phyloP scores from a whole-genome alignment of 2,113 vertebrate species.

The Dinomys branickii region DNA sequence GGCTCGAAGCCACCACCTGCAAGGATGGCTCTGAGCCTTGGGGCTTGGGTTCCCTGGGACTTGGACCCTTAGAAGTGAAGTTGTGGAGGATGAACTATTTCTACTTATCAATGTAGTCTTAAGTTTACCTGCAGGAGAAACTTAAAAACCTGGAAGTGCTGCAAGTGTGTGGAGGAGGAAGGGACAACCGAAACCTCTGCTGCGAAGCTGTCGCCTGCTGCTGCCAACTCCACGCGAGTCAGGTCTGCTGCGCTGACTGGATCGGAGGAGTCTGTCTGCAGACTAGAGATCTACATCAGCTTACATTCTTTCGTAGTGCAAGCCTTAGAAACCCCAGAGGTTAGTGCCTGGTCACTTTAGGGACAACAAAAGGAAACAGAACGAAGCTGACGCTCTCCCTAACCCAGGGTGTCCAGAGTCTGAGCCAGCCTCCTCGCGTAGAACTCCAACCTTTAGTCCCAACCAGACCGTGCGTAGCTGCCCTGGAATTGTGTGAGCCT shows the following conservation, averaged over 20 bases:
- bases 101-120: slow-evolving; percentile 71
- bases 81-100: slow-evolving; percentile 79
- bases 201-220: slow-evolving; percentile 83
- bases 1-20: slow-evolving; percentile 72
- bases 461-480: slow-evolving; percentile 81
- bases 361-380: slow-evolving; percentile 68
- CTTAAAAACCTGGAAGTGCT: slow-evolving; percentile 78
- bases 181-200: slow-evolving; percentile 69
- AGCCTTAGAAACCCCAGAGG: slow-evolving; percentile 88
- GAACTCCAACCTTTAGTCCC: slow-evolving; percentile 76
- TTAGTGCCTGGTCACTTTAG: slow-evolving; percentile 85
- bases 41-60: slow-evolving; percentile 84
- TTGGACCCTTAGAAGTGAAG: slow-evolving; percentile 86
- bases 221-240: slow-evolving; percentile 71
- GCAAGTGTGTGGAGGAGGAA: slow-evolving; percentile 79
- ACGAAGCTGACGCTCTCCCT: slow-evolving; percentile 83
- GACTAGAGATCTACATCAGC: slow-evolving; percentile 81
- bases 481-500: slow-evolving; percentile 83
- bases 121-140: slow-evolving; percentile 81
- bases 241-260: slow-evolving; percentile 72
- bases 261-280: slow-evolving; percentile 81
- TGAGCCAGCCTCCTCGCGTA: slow-evolving; percentile 66
- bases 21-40: slow-evolving; percentile 75
- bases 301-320: slow-evolving; percentile 89
- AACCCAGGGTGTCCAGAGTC: slow-evolving; percentile 82